A percentile compares a stretch with the other conserved stretches of the same genome.
These are phyloP conservation scores for Apotomis turbidana DNA, from an alignment of 2,888 invertebrate species.

Conservation along the genomic window DNA sequence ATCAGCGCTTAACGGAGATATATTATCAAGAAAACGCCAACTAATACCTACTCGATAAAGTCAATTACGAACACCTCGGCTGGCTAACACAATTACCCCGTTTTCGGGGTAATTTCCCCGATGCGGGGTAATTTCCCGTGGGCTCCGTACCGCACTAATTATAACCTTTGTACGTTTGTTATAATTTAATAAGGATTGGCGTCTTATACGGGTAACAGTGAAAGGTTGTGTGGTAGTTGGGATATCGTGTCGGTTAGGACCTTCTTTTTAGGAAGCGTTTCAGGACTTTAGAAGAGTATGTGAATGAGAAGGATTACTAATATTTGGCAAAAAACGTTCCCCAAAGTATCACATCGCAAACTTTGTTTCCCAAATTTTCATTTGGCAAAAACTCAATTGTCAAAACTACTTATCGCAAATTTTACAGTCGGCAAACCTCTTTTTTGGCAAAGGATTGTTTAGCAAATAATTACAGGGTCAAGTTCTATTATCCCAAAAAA, in stretches of 20 bases:
- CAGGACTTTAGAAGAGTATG: no score
- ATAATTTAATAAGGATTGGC: conserved; percentile 23
- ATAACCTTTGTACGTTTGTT: conserved; percentile 35
- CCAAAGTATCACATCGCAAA: no score
- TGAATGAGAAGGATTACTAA: no score
- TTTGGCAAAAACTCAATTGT: no score
- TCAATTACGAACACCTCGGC: conserved; percentile 44
- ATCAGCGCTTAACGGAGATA: conserved; percentile 3
- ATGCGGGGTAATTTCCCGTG: conserved; percentile 45
- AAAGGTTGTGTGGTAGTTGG: neutral
- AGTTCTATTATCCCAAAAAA: no score
- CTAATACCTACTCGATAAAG: conserved; percentile 43
- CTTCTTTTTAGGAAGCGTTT: neutral
- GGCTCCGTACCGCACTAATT: conserved; percentile 43
- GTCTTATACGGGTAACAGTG: neutral
- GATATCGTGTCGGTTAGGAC: neutral
- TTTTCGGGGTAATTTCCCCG: conserved; percentile 46
- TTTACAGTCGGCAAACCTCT: no score
- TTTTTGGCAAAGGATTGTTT: no score
- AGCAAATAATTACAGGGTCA: no score
- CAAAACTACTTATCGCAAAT: no score
- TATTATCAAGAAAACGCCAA: conserved; percentile 33
- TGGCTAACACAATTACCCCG: conserved; percentile 46
- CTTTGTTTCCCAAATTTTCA: no score
- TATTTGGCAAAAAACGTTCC: no score